Evolutionary conservation across 2,113 vertebrate genomes (phyloP).

Genomic region (Helogale parvula): DNA sequence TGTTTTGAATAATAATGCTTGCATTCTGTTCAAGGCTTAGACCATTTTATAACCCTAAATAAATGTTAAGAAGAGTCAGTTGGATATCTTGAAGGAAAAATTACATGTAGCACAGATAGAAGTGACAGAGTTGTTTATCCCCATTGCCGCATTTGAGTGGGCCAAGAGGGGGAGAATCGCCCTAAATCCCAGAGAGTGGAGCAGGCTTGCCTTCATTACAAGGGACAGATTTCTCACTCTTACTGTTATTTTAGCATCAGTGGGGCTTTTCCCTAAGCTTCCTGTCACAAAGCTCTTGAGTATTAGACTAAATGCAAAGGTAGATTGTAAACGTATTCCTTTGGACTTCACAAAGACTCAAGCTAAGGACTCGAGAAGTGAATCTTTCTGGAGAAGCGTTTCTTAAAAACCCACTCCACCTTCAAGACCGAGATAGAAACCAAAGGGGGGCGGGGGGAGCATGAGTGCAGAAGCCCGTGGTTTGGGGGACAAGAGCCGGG

Average conservation of each 20-base stretch:
- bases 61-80: not conserved
- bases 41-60: not conserved
- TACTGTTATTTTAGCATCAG: not conserved
- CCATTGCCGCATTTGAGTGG: not conserved
- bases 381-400: not conserved
- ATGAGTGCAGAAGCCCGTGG: accelerated
- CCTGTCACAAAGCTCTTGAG: not conserved
- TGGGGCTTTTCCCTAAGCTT: not conserved
- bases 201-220: not conserved
- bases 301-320: not conserved
- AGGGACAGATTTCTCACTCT: accelerated
- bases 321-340: not conserved
- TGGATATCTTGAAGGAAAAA: not conserved
- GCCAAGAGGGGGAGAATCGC: not conserved
- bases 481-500: accelerated
- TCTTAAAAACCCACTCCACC: not conserved
- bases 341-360: not conserved
- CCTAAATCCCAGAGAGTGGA: not conserved
- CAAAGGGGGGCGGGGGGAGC: accelerated
- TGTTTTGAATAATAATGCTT: not conserved
- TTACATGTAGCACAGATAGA: not conserved
- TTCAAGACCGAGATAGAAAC: not conserved
- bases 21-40: not conserved
- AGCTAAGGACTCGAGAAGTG: not conserved
- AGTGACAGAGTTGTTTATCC: not conserved